These are phyloP conservation scores for Indicator indicator DNA, from an alignment of 2,113 vertebrate genomes.

Conservation along the genomic window DNA sequence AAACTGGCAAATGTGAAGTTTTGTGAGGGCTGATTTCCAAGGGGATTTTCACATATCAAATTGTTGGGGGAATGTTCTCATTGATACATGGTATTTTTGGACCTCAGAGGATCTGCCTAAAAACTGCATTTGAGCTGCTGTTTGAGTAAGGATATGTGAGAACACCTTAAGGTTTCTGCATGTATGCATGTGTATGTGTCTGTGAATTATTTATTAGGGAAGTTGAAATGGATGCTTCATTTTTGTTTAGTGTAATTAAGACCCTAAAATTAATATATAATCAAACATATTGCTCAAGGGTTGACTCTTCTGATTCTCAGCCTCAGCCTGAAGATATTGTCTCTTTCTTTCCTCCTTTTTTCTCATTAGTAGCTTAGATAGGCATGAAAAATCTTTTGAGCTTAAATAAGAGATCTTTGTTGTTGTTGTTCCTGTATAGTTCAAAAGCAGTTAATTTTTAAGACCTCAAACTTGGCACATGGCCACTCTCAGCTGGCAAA, in stretches of 20 bases:
- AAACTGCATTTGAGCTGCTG: background rate
- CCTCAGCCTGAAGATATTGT: slow-evolving; percentile 40
- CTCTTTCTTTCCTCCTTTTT: slow-evolving; percentile 46
- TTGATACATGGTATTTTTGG: background rate
- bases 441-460: slow-evolving; percentile 74
- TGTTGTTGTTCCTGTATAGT: slow-evolving; percentile 64
- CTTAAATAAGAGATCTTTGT: slow-evolving; percentile 63
- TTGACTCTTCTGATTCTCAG: slow-evolving; percentile 47
- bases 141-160: background rate
- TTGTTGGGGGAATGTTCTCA: background rate
- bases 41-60: background rate
- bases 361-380: slow-evolving; percentile 63
- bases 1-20: background rate
- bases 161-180: background rate
- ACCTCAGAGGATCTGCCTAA: background rate
- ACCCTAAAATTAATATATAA: slow-evolving; percentile 62
- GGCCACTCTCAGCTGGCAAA: slow-evolving; percentile 64
- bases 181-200: background rate
- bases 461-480: slow-evolving; percentile 57
- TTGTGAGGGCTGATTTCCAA: background rate
- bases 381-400: slow-evolving; percentile 65
- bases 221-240: slow-evolving; percentile 34
- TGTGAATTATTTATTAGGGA: slow-evolving; percentile 37
- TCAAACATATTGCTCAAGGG: slow-evolving; percentile 60
- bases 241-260: slow-evolving; percentile 58